phyloP scores from a whole-genome alignment of 2,113 vertebrate genomes.

The Podocnemis expansa region DNA sequence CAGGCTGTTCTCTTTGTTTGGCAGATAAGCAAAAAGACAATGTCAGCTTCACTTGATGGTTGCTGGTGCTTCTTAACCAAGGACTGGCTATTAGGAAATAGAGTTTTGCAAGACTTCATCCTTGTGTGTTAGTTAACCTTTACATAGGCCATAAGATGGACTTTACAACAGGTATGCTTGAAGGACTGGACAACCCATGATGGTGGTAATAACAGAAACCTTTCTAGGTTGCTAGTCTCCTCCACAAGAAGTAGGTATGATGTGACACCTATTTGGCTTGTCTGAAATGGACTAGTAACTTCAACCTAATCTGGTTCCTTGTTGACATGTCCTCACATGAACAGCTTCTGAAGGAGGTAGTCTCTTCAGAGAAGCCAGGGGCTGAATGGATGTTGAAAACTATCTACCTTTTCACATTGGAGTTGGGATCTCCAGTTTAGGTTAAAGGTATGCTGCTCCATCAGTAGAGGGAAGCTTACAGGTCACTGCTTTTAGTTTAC shows the following conservation, averaged over 20 bases:
- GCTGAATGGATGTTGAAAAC: neutral
- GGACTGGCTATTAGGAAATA: neutral
- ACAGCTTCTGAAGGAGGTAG: neutral
- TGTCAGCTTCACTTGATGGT: neutral
- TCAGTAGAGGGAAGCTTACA: neutral
- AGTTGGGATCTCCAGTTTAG: neutral
- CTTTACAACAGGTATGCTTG: neutral
- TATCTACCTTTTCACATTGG: neutral
- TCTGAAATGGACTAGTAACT: neutral
- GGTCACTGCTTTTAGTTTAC: neutral
- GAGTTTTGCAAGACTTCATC: neutral
- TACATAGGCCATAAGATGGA: neutral
- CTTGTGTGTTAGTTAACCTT: neutral
- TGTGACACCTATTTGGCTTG: neutral
- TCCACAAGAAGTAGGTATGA: neutral
- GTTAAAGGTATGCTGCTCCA: neutral
- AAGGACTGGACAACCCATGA: neutral
- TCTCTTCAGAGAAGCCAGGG: neutral
- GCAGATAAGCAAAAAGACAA: neutral
- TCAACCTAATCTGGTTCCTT: no score
- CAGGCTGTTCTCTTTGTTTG: neutral
- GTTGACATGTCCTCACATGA: neutral
- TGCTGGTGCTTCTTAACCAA: neutral
- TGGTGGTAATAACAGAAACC: neutral
- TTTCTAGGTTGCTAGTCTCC: neutral